Evolutionary conservation across 2,888 invertebrate genomes (phyloP).

Genomic region (Myopa testacea): DNA sequence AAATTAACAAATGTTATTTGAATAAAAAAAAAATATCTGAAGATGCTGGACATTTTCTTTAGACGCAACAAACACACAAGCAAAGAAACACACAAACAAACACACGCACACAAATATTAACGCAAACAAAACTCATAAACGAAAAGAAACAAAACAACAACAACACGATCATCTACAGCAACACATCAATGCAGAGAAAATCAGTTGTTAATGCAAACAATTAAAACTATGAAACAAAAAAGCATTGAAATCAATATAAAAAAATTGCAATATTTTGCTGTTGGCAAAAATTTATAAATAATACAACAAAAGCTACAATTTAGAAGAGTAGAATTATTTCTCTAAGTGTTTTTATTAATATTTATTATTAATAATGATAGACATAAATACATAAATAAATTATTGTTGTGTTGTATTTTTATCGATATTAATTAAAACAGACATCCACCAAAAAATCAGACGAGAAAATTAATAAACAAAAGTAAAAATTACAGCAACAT

Average conservation of each 20-base stretch:
- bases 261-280: too few relatives aligned
- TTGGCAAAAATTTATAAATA: background rate
- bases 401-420: constrained; percentile 61
- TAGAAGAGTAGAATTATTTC: too few relatives aligned
- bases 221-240: background rate
- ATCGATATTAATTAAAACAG: constrained; percentile 24
- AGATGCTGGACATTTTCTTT: constrained; percentile 68
- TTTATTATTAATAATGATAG: constrained; percentile 37
- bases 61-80: constrained; percentile 41
- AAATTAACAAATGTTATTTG: constrained; percentile 11
- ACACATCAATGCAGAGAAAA: too few relatives aligned
- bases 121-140: constrained; percentile 9
- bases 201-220: background rate
- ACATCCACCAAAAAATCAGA: too few relatives aligned
- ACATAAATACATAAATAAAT: constrained; percentile 48
- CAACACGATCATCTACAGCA: too few relatives aligned
- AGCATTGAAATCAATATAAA: too few relatives aligned
- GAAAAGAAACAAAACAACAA: too few relatives aligned
- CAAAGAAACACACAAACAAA: constrained; percentile 40
- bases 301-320: background rate
- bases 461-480: constrained; percentile 8
- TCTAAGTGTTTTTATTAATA: constrained; percentile 40
- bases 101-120: constrained; percentile 37
- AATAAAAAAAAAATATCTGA: constrained; percentile 49
- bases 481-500: constrained; percentile 45